phyloP scores from a whole-genome alignment of 53 echinoderm and acorn worm genomes.

The Stichopus horrens region DNA sequence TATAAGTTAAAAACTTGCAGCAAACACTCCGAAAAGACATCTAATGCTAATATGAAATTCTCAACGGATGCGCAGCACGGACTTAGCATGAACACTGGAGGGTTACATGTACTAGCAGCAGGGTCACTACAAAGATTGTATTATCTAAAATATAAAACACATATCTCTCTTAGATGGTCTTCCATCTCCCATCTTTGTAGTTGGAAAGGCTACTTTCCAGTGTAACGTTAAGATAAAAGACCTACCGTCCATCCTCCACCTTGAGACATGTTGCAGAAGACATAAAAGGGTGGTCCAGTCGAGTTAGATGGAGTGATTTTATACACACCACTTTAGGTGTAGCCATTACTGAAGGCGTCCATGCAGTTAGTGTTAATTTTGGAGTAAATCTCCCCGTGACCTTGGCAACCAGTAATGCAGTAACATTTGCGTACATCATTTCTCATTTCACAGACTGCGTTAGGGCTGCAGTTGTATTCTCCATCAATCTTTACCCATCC shows the following conservation, averaged over 20 bases:
- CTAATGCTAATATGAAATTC: no score
- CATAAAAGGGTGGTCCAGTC: conserved; percentile 4
- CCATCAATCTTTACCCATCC: background rate
- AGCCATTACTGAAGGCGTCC: background rate
- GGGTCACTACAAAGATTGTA: no score
- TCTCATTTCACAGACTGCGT: background rate
- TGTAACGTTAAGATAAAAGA: background rate
- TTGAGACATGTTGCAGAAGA: conserved; percentile 22
- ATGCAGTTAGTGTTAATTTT: background rate
- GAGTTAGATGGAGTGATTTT: background rate
- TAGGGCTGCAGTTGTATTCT: background rate
- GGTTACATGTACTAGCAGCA: no score
- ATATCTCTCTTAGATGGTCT: no score
- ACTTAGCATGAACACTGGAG: no score
- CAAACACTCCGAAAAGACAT: no score
- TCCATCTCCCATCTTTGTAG: no score
- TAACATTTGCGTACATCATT: background rate
- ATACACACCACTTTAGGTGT: background rate
- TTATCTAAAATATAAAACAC: no score
- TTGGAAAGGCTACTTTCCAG: no score
- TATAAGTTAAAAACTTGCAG: no score
- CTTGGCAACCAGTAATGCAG: background rate
- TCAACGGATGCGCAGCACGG: no score
- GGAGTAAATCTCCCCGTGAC: background rate
- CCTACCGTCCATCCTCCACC: conserved; percentile 21